A percentile compares a stretch with the other conserved stretches of the same genome.
These are phyloP conservation scores for Astreopora myriophthalma DNA, from an alignment of 64 coral and sea anemone species.

Conservation along the genomic window DNA sequence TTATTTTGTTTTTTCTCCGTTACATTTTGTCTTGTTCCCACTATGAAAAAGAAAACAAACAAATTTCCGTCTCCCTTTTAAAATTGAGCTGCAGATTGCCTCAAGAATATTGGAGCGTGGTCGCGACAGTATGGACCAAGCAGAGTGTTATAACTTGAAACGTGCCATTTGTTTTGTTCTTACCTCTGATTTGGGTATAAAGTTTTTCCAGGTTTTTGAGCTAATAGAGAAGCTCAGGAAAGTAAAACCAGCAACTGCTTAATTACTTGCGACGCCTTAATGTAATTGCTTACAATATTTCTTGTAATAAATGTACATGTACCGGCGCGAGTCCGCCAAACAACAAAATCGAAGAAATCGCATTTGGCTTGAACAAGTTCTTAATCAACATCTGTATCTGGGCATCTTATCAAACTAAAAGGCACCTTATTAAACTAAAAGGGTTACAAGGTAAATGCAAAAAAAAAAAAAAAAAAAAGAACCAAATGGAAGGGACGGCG, in stretches of 20 bases:
- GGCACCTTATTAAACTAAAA: too few relatives aligned
- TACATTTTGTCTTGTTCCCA: neutral
- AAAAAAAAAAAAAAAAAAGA: too few relatives aligned
- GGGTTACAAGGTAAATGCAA: too few relatives aligned
- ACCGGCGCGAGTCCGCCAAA: too few relatives aligned
- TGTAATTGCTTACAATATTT: conserved; percentile 5
- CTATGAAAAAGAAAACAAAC: neutral
- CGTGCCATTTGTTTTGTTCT: neutral
- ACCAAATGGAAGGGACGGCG: too few relatives aligned
- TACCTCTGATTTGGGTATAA: neutral
- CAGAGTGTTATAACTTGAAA: neutral
- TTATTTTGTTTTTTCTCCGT: neutral
- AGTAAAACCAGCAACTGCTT: neutral
- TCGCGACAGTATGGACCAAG: neutral
- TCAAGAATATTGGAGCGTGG: neutral
- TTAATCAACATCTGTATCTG: too few relatives aligned
- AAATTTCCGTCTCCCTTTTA: neutral
- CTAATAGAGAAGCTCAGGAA: neutral
- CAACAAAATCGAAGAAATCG: too few relatives aligned
- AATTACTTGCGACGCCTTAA: neutral
- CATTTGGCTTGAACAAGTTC: too few relatives aligned
- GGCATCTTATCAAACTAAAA: too few relatives aligned
- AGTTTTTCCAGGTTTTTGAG: neutral
- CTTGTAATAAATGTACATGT: conserved; percentile 1
- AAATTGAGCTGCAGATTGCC: neutral